Base-by-base conservation (phyloP, 2,113 vertebrate species). In the Rhabdornis inornatus region DNA sequence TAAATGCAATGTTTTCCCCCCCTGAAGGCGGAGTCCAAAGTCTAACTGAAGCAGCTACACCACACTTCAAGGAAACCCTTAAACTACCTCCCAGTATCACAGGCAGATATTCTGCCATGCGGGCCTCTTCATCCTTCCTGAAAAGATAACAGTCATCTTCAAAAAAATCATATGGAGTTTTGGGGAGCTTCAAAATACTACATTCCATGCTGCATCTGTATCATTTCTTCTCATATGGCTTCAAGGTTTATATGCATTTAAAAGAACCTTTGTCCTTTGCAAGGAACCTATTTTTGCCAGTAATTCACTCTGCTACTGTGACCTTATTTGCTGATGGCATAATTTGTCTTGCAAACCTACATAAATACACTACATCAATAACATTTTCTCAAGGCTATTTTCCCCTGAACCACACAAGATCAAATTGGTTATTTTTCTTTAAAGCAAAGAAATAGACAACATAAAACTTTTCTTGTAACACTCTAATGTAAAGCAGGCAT, bases 261-360 rank as follows among this genome's bases (percentile, higher is more conserved):
- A 94, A 94, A 91, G 63, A 88, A 83, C 92, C 83, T 95, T 94
- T 96, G 79, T 95, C 92, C 89, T 86, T 81, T 79, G 42, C 61
- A 75, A 95, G 60, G 70, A 91, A 90, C 81, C 94, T 95, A 56
- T 95, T 96, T 96, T 95, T 94, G 49, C 92, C 79, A 83, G 89
- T 92, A 87, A 82, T 96, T 93, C 87, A 96, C 75, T 81, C 91
- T 75, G 65, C 75, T 94, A 84, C 80, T 96, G 93, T 97, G 96
- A 98, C 97, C 97, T 97, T 97, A 97, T 98, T 98, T 98, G 94
- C 97, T 95, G 96, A 97, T 97, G 86, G 96, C 94, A 97, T 98
- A 97, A 98, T 98, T 97, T 97, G 92, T 98, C 97, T 98, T 98
- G 97, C 92, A 98, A 97, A 88, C 87, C 82, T 91, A 97, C 96